Conservation (phyloP, 2,797 vertebrate genomes). For the Hippoglossus hippoglossus region DNA sequence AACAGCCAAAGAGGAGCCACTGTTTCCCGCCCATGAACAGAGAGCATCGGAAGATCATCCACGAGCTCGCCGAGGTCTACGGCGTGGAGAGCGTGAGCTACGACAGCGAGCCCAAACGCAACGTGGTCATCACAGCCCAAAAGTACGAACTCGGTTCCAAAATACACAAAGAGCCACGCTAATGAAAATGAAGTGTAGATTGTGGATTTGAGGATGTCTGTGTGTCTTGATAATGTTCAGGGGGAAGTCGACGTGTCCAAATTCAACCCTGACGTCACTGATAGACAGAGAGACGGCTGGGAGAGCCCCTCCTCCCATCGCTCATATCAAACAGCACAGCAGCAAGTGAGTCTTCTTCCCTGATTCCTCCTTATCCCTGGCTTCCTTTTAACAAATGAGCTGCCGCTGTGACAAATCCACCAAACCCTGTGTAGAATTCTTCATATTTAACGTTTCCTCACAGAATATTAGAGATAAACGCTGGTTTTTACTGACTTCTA, state of each 20-base stretch:
- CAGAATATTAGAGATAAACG: too few species aligned
- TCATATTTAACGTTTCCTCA: too few species aligned
- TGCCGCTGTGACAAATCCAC: too few species aligned
- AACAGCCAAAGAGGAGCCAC: conserved; percentile 91
- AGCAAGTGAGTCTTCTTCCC: conserved; percentile 87
- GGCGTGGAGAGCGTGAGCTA: conserved; percentile 96
- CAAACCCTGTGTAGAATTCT: too few species aligned
- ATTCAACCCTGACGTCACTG: conserved; percentile 87
- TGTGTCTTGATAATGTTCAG: conserved; percentile 69
- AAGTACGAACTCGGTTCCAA: conserved; percentile 50
- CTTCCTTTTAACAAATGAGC: too few species aligned
- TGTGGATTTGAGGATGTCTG: conserved; percentile 6
- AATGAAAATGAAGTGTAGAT: neutral
- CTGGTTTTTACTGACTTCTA: too few species aligned
- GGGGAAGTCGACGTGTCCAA: conserved; percentile 91
- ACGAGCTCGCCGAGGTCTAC: conserved; percentile 95
- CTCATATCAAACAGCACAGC: conserved; percentile 91
- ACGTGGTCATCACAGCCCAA: conserved; percentile 92
- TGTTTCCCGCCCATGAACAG: conserved; percentile 97
- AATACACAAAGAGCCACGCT: rapidly evolving
- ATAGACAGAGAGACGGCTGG: conserved; percentile 89
- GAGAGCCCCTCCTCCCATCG: conserved; percentile 92
- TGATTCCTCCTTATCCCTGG: too few species aligned
- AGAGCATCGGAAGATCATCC: conserved; percentile 94
- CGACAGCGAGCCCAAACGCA: conserved; percentile 97